Evolutionary conservation across 2,888 invertebrate species (phyloP).

Genomic region (Tenthredo mesomela): DNA sequence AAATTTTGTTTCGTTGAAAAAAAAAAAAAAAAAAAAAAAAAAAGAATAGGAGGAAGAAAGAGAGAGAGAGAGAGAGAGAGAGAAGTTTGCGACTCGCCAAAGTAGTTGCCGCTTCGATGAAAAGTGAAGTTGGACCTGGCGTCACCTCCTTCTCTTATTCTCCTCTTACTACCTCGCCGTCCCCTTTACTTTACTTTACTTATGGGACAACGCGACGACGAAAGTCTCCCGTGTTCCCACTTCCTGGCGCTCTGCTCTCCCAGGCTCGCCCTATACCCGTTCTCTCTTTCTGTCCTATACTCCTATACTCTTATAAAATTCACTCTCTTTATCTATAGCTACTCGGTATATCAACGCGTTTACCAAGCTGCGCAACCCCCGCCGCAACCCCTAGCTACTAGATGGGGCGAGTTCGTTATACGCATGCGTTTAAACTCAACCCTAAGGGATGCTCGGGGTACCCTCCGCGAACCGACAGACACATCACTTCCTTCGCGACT

Average conservation of each 20-base stretch:
- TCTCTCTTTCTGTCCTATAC: neutral
- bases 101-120: constrained; percentile 31
- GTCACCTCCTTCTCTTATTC: constrained; percentile 24
- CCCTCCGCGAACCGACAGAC: constrained; percentile 73
- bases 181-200: neutral
- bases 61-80: neutral
- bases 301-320: neutral
- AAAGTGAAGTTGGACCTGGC: constrained; percentile 35
- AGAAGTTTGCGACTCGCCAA: constrained; percentile 17
- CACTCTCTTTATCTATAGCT: constrained; percentile 7
- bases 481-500: constrained; percentile 77
- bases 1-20: neutral
- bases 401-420: neutral
- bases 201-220: constrained; percentile 16
- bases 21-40: too few species aligned
- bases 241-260: neutral
- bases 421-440: constrained; percentile 4
- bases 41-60: neutral
- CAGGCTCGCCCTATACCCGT: neutral
- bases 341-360: neutral
- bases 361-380: constrained; percentile 23
- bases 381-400: neutral
- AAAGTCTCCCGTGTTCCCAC: constrained; percentile 10
- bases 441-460: constrained; percentile 64
- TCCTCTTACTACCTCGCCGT: neutral